phyloP scores from a whole-genome alignment of 2,888 invertebrate species.

The Coleophora deauratella region DNA sequence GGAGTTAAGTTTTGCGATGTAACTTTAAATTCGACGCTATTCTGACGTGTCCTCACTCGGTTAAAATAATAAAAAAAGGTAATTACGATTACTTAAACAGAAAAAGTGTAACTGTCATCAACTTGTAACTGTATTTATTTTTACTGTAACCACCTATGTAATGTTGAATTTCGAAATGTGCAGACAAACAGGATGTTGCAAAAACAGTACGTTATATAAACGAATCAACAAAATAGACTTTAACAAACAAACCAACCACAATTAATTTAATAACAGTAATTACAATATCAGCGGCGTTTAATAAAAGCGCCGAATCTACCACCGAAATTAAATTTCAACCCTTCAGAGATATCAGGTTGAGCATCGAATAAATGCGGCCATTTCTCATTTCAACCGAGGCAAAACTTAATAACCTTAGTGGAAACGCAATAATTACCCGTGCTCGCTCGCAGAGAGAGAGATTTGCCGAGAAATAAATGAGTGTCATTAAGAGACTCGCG shows the following conservation, averaged over 20 bases:
- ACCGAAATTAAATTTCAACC: slow-evolving; percentile 67
- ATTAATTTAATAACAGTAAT: slow-evolving; percentile 55
- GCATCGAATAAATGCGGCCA: slow-evolving; percentile 62
- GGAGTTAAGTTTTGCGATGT: no score
- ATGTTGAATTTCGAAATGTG: no score
- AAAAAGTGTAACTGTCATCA: no score
- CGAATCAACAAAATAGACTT: slow-evolving; percentile 8
- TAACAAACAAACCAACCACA: slow-evolving; percentile 22
- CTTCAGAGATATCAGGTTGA: slow-evolving; percentile 66
- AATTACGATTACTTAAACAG: no score
- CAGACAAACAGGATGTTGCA: no score
- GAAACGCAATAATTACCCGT: slow-evolving; percentile 69
- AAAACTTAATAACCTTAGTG: slow-evolving; percentile 71
- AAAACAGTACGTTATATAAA: neutral
- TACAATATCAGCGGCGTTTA: slow-evolving; percentile 40
- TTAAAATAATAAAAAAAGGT: no score
- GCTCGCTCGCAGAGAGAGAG: slow-evolving; percentile 39
- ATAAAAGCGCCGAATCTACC: no score
- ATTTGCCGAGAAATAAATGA: slow-evolving; percentile 70
- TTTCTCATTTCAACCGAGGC: slow-evolving; percentile 70
- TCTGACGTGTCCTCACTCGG: no score
- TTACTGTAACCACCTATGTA: no score
- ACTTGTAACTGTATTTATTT: no score
- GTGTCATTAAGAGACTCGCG: slow-evolving; percentile 68
- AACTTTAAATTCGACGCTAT: no score